Conservation (phyloP, 2,888 invertebrate species). For the Lymantria dispar region DNA sequence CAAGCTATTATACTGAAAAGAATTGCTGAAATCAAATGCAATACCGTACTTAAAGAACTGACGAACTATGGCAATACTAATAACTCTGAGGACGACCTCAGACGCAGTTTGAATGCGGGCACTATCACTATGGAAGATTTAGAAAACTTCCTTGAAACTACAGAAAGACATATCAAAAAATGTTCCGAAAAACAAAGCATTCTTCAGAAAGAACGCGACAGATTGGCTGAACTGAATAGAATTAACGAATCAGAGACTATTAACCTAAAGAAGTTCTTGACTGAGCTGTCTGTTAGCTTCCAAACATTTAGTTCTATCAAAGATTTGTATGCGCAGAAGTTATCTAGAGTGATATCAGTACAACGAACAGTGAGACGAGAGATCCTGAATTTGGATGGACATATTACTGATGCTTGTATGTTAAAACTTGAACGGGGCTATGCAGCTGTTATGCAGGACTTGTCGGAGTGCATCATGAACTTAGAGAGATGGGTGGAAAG, state of each 20-base stretch:
- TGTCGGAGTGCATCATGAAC: constrained; percentile 63
- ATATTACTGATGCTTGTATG: constrained; percentile 50
- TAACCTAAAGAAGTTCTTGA: constrained; percentile 65
- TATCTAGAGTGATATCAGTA: constrained; percentile 60
- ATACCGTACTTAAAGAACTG: constrained; percentile 66
- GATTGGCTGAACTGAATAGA: constrained; percentile 61
- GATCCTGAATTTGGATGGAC: constrained; percentile 59
- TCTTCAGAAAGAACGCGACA: constrained; percentile 67
- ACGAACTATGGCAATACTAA: constrained; percentile 66
- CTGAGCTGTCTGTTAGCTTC: constrained; percentile 63
- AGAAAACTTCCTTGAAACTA: constrained; percentile 73
- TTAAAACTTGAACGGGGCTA: constrained; percentile 65
- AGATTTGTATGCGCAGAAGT: constrained; percentile 64
- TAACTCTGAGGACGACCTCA: constrained; percentile 55
- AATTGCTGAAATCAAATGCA: constrained; percentile 70
- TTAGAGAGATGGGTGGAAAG: constrained; percentile 71
- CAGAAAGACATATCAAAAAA: constrained; percentile 63
- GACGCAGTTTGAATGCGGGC: constrained; percentile 58
- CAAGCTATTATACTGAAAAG: constrained; percentile 72
- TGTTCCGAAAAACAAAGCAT: constrained; percentile 64
- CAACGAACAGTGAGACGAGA: constrained; percentile 70
- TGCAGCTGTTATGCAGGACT: constrained; percentile 67
- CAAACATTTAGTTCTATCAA: constrained; percentile 65
- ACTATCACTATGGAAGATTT: constrained; percentile 71
- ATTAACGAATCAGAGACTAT: constrained; percentile 72